Evolutionary conservation across 2,888 invertebrate genomes (phyloP), one percentile per base, ranked within the genome.

Genomic region (Nemoura dubitans): DNA sequence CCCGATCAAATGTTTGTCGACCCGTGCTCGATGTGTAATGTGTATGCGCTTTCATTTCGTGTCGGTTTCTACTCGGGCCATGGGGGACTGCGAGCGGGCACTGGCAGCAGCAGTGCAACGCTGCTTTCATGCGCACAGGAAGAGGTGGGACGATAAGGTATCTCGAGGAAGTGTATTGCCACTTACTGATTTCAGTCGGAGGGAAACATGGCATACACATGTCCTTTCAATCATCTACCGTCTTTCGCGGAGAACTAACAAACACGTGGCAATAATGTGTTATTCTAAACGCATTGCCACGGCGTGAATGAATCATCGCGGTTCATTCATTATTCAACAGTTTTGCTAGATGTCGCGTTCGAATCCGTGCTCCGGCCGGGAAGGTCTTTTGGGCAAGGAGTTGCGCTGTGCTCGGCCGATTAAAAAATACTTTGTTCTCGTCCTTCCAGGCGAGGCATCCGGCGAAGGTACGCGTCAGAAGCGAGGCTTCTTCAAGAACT

Each of bases 401-500:
- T 36, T 3, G 59, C 59, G 59, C 14, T 59, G 59, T 7, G 59
- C n/a, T n/a, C n/a, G n/a, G n/a, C 36, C 59, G 59, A 59, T 59
- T 59, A 59, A 59, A 59, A 59, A 59, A 59, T 59, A 21, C 59
- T 59, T 59, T 59, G 16, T 59, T 3, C 21, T 59, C 21, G 36
- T 36, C 36, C 36, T 92, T 92, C 89, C 93, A 95, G 95, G 95
- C 90, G 95, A 95, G 90, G 95, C 95, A 89, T 93, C 93, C 89
- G 93, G 93, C 88, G 94, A 94, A 83, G 94, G 90, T 29, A 96
- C 96, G 89, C 96, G 96, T 89, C 97, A 96, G 92, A 96, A 97
- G 91, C 96, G 96, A 92, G 96, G 97, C 89, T 97, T 97, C 92
- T 97, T 97, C 93, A 96, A 96, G 92, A 96, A 94, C 91, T 95